Evolutionary conservation across 2,797 vertebrate species (phyloP), one percentile per base, ranked within the genome.

Genomic region (Oryzias dopingdopingensis): DNA sequence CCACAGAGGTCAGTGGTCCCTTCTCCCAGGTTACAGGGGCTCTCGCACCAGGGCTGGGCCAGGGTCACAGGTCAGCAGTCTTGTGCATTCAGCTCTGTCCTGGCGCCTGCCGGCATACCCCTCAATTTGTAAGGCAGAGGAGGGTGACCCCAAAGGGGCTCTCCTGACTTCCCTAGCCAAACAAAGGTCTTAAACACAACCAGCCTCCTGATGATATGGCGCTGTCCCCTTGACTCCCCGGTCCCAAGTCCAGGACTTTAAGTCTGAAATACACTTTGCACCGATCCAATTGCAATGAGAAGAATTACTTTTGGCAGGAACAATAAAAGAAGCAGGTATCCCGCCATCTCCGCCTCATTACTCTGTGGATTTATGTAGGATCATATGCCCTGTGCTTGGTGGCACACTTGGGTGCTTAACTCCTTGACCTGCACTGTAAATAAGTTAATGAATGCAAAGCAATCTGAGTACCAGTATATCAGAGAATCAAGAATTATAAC

Each of bases 71-170:
- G 93, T 92, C 87, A 90, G 70, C 82, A 74, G 81, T 88, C 81
- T 83, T 20, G 60, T 88, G 93, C 87, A 86, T 91, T 92, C 85
- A 54, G 82, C 86, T 81, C 86, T 90, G 88, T 87, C 84, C 91
- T 94, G 94, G 94, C 92, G 93, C 93, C 93, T 93, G 84, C 77
- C 88, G 76, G 86, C 87, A 88, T 81, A 89, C 85, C 85, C 85
- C 90, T 91, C 91, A 92, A 92, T 93, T 93, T 93, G 91, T 91
- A 89, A 91, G 85, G 82, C 86, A 82, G 89, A 72, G 86, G 84
- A 90, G 79, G 79, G 86, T 79, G 86, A 85, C 88, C 92, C 91
- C 87, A 84, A 87, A 90, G 88, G 88, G 86, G 80, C 87, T 84
- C 84, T 80, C 49, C 70, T 59, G 70, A 85, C 84, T 93, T 92